These are phyloP conservation scores for Drosophila suboccidentalis DNA, from an alignment of 2,888 invertebrate species.

Conservation along the genomic window DNA sequence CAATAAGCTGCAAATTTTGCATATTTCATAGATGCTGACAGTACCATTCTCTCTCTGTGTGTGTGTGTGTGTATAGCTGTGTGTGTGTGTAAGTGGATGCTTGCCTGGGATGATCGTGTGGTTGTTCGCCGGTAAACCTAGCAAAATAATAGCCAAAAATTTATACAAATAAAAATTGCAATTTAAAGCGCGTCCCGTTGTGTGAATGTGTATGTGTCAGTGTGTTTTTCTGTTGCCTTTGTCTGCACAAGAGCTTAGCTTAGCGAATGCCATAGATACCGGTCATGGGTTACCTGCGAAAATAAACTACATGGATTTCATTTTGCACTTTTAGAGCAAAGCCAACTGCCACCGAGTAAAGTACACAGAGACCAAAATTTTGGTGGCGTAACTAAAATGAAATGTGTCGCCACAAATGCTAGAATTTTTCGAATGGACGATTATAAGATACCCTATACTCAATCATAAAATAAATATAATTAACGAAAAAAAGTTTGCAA, in stretches of 20 bases:
- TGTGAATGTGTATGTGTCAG: constrained; percentile 1
- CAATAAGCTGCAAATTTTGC: constrained; percentile 80
- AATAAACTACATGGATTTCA: constrained; percentile 73
- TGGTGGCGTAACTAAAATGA: constrained; percentile 20
- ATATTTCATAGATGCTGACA: constrained; percentile 77
- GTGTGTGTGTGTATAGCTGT: neutral
- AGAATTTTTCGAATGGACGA: neutral
- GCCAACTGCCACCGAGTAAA: constrained; percentile 13
- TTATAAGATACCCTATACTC: constrained; percentile 5
- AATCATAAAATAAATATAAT: neutral
- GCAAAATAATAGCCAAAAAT: constrained; percentile 75
- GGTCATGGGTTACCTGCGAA: constrained; percentile 60
- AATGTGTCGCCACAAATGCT: constrained; percentile 43
- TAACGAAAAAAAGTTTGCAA: neutral
- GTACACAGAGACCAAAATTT: constrained; percentile 22
- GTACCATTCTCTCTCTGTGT: constrained; percentile 12
- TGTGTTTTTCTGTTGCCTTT: constrained; percentile 41
- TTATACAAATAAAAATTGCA: constrained; percentile 78
- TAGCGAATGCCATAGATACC: constrained; percentile 59
- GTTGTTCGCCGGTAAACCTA: constrained; percentile 57
- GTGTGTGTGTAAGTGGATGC: constrained; percentile 7
- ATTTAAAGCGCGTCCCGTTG: constrained; percentile 60
- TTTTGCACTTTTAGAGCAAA: constrained; percentile 68
- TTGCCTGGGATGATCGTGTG: constrained; percentile 7
- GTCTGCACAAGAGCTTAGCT: constrained; percentile 66